Conservation (phyloP, 2,113 vertebrate species). For the Mirza zaza region DNA sequence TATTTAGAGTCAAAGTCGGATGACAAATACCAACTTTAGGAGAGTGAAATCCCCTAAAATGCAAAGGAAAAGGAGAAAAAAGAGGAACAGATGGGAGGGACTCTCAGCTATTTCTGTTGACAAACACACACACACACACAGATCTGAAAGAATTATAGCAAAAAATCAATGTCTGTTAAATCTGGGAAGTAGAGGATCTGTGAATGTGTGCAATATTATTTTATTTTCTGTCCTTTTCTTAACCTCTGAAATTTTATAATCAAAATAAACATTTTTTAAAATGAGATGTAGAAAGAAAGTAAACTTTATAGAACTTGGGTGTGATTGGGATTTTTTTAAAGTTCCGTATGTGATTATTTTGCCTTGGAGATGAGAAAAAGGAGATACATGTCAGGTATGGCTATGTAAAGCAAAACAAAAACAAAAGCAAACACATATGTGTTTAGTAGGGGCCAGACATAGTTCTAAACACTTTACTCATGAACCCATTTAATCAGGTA, state of each 20-base stretch:
- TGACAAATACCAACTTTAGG: not conserved
- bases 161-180: not conserved
- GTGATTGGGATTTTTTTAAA: not conserved
- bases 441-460: not conserved
- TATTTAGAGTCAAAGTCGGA: not conserved
- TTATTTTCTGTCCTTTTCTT: not conserved
- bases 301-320: not conserved
- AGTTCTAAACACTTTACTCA: not conserved
- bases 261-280: conserved; percentile 17
- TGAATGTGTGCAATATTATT: not conserved
- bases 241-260: not conserved
- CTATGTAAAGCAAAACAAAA: not conserved
- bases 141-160: conserved; percentile 19
- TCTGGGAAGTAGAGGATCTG: not conserved
- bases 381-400: not conserved
- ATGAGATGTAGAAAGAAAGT: not conserved
- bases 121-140: not conserved
- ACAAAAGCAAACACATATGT: not conserved
- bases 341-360: not conserved
- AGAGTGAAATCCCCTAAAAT: not conserved
- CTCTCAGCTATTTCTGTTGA: not conserved
- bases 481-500: not conserved
- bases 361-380: not conserved
- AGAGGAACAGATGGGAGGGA: not conserved
- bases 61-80: not conserved